phyloP scores from a whole-genome alignment of 2,888 invertebrate genomes.

The Tiliacea aurago region DNA sequence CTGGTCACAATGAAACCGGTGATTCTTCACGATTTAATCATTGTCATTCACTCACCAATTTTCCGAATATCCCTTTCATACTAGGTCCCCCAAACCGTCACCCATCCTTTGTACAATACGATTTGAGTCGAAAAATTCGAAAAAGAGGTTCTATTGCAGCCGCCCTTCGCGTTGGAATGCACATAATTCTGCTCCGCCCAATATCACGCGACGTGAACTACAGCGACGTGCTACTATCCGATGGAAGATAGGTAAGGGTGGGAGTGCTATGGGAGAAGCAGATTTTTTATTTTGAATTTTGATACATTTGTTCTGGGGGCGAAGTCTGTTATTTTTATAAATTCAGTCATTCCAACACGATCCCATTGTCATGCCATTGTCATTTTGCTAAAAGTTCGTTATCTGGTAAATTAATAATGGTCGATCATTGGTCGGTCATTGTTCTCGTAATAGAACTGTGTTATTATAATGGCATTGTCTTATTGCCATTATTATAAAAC shows the following conservation, averaged over 20 bases:
- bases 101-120: slow-evolving; percentile 48
- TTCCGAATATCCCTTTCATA: slow-evolving; percentile 26
- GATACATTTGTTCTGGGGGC: no score
- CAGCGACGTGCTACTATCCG: slow-evolving; percentile 70
- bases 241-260: slow-evolving; percentile 40
- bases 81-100: slow-evolving; percentile 18
- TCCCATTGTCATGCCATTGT: no score
- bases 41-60: slow-evolving; percentile 1
- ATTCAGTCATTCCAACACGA: no score
- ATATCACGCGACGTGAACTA: slow-evolving; percentile 77
- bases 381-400: no score
- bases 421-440: no score
- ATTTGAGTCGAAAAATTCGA: slow-evolving; percentile 36
- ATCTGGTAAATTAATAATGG: no score
- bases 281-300: no score
- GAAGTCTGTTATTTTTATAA: no score
- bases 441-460: no score
- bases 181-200: slow-evolving; percentile 77
- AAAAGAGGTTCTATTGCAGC: slow-evolving; percentile 65
- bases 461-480: no score
- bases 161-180: slow-evolving; percentile 75
- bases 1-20: no score
- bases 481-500: no score
- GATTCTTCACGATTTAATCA: neutral
- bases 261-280: slow-evolving; percentile 16